Conservation (phyloP, 2,797 vertebrate genomes). For the Phoebastria nigripes region DNA sequence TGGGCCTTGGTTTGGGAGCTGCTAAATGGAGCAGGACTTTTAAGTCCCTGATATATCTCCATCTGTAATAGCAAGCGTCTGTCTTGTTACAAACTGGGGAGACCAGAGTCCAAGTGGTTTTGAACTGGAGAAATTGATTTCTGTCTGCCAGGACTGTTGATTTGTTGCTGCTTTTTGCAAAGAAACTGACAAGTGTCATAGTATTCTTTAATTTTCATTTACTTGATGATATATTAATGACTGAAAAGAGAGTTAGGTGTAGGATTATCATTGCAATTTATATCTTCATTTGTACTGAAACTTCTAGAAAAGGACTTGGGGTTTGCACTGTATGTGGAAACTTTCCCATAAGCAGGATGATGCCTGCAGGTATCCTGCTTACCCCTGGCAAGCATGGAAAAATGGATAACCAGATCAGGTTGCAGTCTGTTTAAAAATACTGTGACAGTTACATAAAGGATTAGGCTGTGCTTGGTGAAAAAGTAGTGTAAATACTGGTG, state of each 20-base stretch:
- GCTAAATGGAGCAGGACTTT: neutral
- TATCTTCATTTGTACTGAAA: neutral
- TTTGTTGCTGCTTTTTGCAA: neutral
- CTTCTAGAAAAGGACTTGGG: neutral
- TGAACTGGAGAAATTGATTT: neutral
- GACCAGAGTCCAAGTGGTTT: neutral
- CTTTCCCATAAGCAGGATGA: neutral
- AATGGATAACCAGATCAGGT: conserved; percentile 28
- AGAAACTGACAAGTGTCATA: neutral
- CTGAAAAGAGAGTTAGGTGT: neutral
- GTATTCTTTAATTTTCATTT: neutral
- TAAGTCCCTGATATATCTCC: neutral
- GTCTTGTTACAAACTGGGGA: neutral
- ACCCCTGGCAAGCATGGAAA: neutral
- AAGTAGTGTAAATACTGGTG: neutral
- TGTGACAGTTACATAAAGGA: conserved; percentile 29
- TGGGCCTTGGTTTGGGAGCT: neutral
- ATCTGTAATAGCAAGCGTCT: neutral
- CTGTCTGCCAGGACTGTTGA: neutral
- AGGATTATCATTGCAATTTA: neutral
- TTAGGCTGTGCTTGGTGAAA: neutral
- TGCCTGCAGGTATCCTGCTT: conserved; percentile 16
- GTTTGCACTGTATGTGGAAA: neutral
- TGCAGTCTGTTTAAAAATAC: conserved; percentile 63
- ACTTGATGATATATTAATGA: neutral